A percentile compares a stretch with the other conserved stretches of the same genome.
These are phyloP conservation scores for Platorchestia sp. DNA, from an alignment of 1,140 invertebrate genomes.

Conservation along the genomic window DNA sequence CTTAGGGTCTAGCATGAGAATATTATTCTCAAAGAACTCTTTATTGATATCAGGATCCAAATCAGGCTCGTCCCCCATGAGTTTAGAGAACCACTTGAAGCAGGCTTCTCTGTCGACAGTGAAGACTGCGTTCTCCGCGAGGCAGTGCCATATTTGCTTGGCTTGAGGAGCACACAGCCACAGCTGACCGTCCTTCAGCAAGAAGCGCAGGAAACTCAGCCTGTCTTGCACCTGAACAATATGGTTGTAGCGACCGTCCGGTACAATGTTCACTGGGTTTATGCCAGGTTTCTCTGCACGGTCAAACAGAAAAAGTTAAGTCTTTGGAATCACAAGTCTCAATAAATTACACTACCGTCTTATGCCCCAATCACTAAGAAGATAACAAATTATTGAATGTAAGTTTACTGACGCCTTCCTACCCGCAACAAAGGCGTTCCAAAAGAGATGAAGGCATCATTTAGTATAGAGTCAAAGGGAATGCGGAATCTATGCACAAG, in stretches of 20 bases:
- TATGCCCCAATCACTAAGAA: not conserved
- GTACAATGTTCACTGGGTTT: conserved; percentile 85
- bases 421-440: too few relatives aligned
- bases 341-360: not conserved
- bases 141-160: conserved; percentile 96
- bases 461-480: too few relatives aligned
- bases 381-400: not conserved
- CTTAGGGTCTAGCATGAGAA: conserved; percentile 91
- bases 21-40: conserved; percentile 96
- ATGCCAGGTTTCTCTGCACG: conserved; percentile 78
- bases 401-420: not conserved
- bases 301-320: not conserved
- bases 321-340: not conserved
- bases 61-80: conserved; percentile 98
- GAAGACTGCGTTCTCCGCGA: conserved; percentile 94
- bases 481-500: too few relatives aligned
- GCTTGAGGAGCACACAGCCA: conserved; percentile 97
- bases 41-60: conserved; percentile 96
- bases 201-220: conserved; percentile 92
- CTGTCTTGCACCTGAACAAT: conserved; percentile 93
- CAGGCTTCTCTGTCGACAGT: conserved; percentile 93
- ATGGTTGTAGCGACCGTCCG: conserved; percentile 93
- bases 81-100: conserved; percentile 99
- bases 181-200: conserved; percentile 92
- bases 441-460: too few relatives aligned